These are phyloP conservation scores for Corapipo altera DNA, from an alignment of 2,113 vertebrate species.

Conservation along the genomic window DNA sequence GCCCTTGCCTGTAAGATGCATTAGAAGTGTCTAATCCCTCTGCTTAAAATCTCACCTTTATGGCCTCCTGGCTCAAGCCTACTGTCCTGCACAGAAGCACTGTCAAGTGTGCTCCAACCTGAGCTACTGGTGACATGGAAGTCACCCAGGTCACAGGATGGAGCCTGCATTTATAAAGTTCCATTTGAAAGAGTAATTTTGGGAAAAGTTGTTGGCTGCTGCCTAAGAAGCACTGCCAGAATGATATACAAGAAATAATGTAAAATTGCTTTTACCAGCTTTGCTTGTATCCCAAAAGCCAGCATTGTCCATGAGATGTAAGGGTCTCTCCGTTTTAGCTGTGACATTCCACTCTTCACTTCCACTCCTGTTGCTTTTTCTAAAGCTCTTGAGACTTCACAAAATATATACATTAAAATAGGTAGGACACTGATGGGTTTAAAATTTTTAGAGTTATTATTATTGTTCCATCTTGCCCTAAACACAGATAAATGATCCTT, in stretches of 20 bases:
- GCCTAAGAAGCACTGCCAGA: background rate
- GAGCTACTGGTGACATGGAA: fast-evolving
- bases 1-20: background rate
- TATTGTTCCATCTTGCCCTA: background rate
- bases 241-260: background rate
- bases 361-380: background rate
- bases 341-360: background rate
- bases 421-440: background rate
- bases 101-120: background rate
- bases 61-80: background rate
- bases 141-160: background rate
- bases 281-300: background rate
- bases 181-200: background rate
- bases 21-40: background rate
- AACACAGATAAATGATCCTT: background rate
- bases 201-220: background rate
- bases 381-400: background rate
- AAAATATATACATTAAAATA: background rate
- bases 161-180: background rate
- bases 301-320: background rate
- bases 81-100: background rate
- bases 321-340: background rate
- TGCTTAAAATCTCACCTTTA: background rate
- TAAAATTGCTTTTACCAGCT: background rate
- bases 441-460: background rate